Percentiles rank a stretch among this genome's conserved stretches.
These are phyloP conservation scores for Ia io DNA, from an alignment of 2,113 vertebrate species.

Conservation along the genomic window DNA sequence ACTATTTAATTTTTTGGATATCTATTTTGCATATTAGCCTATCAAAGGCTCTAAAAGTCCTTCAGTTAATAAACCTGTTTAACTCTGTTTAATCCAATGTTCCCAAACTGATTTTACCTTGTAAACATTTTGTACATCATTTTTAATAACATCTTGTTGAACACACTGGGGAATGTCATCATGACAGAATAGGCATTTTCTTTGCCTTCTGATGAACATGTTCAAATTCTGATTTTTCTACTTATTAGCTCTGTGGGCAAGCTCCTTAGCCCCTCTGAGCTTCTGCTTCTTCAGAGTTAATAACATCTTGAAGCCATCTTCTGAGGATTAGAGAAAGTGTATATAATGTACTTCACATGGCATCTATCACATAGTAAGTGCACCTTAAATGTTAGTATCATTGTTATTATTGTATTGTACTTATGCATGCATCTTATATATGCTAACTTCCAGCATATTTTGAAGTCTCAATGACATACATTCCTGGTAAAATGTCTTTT, in stretches of 20 bases:
- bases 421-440: neutral
- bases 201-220: slow-evolving; percentile 18
- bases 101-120: slow-evolving; percentile 45
- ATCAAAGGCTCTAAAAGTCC: neutral
- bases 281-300: slow-evolving; percentile 31
- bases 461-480: neutral
- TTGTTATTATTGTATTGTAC: neutral
- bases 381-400: neutral
- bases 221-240: slow-evolving; percentile 46
- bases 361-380: neutral
- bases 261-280: slow-evolving; percentile 18
- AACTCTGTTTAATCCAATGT: slow-evolving; percentile 28
- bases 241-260: slow-evolving; percentile 47
- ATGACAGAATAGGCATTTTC: neutral
- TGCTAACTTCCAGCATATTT: neutral
- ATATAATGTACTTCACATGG: neutral
- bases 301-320: slow-evolving; percentile 19
- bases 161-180: slow-evolving; percentile 18
- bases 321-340: neutral
- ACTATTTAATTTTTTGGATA: neutral
- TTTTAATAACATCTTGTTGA: slow-evolving; percentile 40
- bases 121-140: slow-evolving; percentile 25
- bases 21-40: slow-evolving; percentile 31
- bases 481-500: neutral
- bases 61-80: slow-evolving; percentile 45